phyloP scores from a whole-genome alignment of 2,113 vertebrate species.

The Zingel zingel region DNA sequence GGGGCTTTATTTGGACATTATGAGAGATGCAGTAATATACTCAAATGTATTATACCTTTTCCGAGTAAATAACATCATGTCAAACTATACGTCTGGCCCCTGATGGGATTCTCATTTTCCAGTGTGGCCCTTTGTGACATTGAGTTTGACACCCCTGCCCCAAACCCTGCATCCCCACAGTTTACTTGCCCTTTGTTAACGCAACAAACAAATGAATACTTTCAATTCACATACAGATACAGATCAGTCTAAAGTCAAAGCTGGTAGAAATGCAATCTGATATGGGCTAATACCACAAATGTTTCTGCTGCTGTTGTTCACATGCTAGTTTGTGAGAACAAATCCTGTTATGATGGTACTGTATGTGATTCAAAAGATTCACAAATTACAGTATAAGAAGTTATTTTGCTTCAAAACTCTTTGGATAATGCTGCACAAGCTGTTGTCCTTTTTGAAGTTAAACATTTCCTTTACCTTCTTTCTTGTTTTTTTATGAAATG shows the following conservation, averaged over 20 bases:
- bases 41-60: too few relatives aligned
- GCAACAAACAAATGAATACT: slow-evolving; percentile 5
- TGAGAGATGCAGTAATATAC: too few relatives aligned
- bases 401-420: neutral
- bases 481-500: neutral
- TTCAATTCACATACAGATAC: neutral
- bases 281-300: neutral
- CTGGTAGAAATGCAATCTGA: slow-evolving; percentile 2
- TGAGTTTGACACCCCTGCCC: too few relatives aligned
- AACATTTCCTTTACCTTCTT: neutral
- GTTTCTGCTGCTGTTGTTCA: neutral
- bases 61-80: too few relatives aligned
- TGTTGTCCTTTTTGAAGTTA: neutral
- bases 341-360: neutral
- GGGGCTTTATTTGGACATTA: too few relatives aligned
- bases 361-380: neutral
- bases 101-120: too few relatives aligned
- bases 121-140: too few relatives aligned
- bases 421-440: neutral
- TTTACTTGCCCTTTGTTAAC: neutral
- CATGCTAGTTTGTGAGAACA: neutral
- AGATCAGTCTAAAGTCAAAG: slow-evolving; percentile 12
- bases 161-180: neutral
- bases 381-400: neutral
- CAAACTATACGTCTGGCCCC: too few relatives aligned